Conservation (phyloP, 1,140 invertebrate species). For the Ruditapes philippinarum region DNA sequence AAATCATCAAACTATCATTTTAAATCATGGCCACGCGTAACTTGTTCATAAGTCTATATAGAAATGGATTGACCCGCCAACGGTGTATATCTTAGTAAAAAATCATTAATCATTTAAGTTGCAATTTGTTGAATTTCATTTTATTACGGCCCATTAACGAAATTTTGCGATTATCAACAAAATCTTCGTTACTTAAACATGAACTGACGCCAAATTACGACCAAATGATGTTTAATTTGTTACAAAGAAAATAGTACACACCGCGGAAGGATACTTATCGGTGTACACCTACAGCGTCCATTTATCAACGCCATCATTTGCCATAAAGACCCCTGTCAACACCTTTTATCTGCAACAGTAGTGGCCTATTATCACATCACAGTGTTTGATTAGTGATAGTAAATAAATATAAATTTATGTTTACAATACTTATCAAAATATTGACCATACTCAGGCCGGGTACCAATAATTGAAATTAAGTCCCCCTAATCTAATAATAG, state of each 20-base stretch:
- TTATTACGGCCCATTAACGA: not conserved
- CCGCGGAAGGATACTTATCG: not conserved
- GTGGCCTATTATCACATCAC: conserved; percentile 22
- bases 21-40: too few relatives aligned
- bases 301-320: not conserved
- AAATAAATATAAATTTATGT: conserved; percentile 39
- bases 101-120: not conserved
- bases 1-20: too few relatives aligned
- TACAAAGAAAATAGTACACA: not conserved
- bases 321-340: conserved; percentile 41
- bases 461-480: conserved; percentile 48
- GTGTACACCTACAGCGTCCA: not conserved
- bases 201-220: not conserved
- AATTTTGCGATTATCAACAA: not conserved
- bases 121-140: not conserved
- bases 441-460: not conserved
- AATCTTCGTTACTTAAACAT: not conserved
- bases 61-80: too few relatives aligned
- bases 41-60: too few relatives aligned
- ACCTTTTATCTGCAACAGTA: conserved; percentile 40
- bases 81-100: too few relatives aligned
- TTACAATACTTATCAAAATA: conserved; percentile 31
- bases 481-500: not conserved
- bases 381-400: conserved; percentile 29
- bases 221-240: not conserved